phyloP scores from a whole-genome alignment of 2,797 vertebrate species.

The Artibeus lituratus region DNA sequence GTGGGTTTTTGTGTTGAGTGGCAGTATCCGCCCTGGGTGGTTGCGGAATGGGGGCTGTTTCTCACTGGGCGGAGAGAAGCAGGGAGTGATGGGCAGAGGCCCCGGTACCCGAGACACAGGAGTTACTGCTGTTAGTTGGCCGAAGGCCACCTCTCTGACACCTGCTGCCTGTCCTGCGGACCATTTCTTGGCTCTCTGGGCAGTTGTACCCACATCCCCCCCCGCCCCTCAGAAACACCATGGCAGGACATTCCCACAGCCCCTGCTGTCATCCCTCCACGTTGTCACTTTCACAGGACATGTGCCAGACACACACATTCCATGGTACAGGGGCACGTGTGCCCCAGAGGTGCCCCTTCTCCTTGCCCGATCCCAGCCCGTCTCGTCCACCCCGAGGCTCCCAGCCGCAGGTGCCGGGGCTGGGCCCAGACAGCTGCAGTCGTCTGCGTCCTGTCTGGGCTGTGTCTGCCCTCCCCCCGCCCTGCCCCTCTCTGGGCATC shows the following conservation, averaged over 20 bases:
- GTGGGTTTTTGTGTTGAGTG: not conserved
- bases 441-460: conserved; percentile 30
- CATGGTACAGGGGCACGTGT: not conserved
- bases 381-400: not conserved
- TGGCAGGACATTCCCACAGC: not conserved
- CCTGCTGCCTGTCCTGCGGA: not conserved
- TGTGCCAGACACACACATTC: not conserved
- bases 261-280: not conserved
- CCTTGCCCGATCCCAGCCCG: not conserved
- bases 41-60: not conserved
- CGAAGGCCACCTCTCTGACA: not conserved
- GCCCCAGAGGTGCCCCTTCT: not conserved
- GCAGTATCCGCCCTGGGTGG: not conserved
- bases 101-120: not conserved
- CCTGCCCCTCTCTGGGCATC: conserved; percentile 44
- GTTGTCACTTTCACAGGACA: not conserved
- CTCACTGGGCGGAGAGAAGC: not conserved
- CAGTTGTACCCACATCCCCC: no score
- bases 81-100: not conserved
- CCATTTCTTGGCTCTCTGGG: not conserved
- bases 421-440: conserved; percentile 63
- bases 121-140: not conserved
- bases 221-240: not conserved
- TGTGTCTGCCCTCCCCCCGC: conserved; percentile 50
- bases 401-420: conserved; percentile 62